Base-by-base conservation (phyloP, 2,888 invertebrate species). In the Xanthorhoe spadicearia region DNA sequence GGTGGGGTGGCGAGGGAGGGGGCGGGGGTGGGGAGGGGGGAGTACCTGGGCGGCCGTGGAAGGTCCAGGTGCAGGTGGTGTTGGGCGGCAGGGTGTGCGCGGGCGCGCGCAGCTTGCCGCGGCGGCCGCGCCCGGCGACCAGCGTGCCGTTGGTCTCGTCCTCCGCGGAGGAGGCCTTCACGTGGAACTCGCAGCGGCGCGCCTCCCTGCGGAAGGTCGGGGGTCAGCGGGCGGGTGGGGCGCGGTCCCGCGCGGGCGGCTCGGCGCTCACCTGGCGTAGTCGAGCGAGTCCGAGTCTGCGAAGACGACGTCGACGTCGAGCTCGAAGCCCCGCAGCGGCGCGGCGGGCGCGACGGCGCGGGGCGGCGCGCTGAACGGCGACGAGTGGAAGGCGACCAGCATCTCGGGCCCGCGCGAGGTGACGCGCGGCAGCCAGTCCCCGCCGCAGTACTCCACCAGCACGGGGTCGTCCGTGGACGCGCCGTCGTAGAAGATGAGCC, bases 301-400 rank as follows among this genome's bases (percentile, higher is more conserved):
- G 83, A 97, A 97, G 48, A 97, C 95, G 48, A 98, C 96, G 78
- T 97, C 97, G n/a, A 97, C 96, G 75, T 92, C 92, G 52, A 98
- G 94, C 81, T 98, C 98, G 79, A 98, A 96, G 63, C 97, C 97
- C 3, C 97, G 93, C 63, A 98, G 92, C 0, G 96, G 95, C 0
- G 95, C 95, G 55, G 94, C 95, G 3, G 95, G 94, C 1, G 88
- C 84, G 53, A 88, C 79, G 13, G 92, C 84, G 61, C 96, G 95
- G 59, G 97, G 89, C 2, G 97, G 97, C 59, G 97, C 96, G 70
- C 97, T 96, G 83, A 96, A 96, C 0, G 97, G 96, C 10, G 97
- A 97, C 19, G 97, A 97, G 84, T 96, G 96, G 84, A 98, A 97
- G 60, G 97, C 97, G 7, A 98, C 96, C 58, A 97, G 94, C 96